Conservation (phyloP, 2,797 vertebrate species). For the Smutsia gigantea region DNA sequence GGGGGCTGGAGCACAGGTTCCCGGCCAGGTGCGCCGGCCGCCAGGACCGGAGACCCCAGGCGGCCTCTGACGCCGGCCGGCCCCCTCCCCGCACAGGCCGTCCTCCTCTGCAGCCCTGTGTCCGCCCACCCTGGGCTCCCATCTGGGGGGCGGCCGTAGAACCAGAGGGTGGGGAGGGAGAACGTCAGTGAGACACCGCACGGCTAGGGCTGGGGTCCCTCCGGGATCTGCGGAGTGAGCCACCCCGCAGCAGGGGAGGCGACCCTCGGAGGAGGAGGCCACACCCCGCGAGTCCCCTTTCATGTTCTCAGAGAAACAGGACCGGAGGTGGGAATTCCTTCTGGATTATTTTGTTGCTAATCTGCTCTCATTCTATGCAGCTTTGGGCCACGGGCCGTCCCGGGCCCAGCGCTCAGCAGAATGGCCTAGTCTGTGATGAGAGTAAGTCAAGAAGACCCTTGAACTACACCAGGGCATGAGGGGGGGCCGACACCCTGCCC, state of each 20-base stretch:
- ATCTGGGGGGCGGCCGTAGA: background rate
- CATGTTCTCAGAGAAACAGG: background rate
- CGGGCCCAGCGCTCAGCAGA: background rate
- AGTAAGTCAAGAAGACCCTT: background rate
- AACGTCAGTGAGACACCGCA: background rate
- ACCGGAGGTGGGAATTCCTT: background rate
- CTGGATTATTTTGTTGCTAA: background rate
- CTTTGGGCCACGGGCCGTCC: background rate
- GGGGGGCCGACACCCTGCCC: too few relatives aligned
- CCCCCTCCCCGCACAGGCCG: accelerated
- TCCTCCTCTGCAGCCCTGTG: background rate
- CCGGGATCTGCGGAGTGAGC: background rate
- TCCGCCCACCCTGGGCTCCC: background rate
- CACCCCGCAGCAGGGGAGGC: accelerated
- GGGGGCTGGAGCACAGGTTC: too few relatives aligned
- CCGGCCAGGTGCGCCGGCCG: too few relatives aligned
- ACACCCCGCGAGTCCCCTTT: accelerated
- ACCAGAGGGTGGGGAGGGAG: background rate
- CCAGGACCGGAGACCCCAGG: too few relatives aligned
- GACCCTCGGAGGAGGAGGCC: background rate
- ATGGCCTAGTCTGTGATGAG: background rate
- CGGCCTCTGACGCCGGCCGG: too few relatives aligned
- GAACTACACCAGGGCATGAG: too few relatives aligned
- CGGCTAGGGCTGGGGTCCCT: background rate
- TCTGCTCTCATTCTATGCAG: background rate